These are phyloP conservation scores for Lepisosteus osseus DNA, from an alignment of 2,113 vertebrate genomes.

Conservation along the genomic window DNA sequence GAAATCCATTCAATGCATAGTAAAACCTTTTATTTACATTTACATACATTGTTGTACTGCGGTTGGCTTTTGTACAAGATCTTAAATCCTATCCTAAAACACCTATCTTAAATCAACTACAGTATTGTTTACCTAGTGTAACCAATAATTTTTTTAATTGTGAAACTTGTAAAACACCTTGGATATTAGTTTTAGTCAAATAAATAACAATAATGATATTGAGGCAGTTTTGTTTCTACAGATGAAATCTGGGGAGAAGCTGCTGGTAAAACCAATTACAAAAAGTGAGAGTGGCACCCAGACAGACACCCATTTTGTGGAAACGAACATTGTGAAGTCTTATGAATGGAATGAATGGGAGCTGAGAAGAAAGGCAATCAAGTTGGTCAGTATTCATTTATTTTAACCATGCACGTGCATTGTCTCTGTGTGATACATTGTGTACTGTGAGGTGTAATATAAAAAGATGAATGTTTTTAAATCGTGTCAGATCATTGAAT, in stretches of 20 bases:
- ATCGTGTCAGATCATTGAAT: neutral
- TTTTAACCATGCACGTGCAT: neutral
- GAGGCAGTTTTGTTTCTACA: constrained; percentile 42
- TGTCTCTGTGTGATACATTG: neutral
- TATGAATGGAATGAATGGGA: constrained; percentile 98
- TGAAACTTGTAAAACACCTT: too few relatives aligned
- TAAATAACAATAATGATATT: too few relatives aligned
- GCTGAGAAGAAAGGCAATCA: constrained; percentile 85
- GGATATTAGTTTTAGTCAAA: too few relatives aligned
- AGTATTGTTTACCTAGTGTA: too few relatives aligned
- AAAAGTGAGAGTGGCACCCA: constrained; percentile 77
- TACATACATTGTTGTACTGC: too few relatives aligned
- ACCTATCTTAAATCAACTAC: too few relatives aligned
- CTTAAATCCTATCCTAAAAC: too few relatives aligned
- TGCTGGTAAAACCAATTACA: constrained; percentile 47
- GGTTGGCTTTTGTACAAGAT: too few relatives aligned
- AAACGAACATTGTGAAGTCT: constrained; percentile 70
- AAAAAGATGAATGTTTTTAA: neutral
- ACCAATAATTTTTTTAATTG: too few relatives aligned
- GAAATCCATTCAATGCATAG: too few relatives aligned
- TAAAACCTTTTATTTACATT: too few relatives aligned
- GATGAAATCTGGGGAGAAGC: constrained; percentile 56
- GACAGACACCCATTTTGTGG: constrained; percentile 84
- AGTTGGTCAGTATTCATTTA: constrained; percentile 69
- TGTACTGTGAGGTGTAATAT: neutral